Base-by-base conservation (phyloP, 2,113 vertebrate genomes). In the Neofelis nebulosa region DNA sequence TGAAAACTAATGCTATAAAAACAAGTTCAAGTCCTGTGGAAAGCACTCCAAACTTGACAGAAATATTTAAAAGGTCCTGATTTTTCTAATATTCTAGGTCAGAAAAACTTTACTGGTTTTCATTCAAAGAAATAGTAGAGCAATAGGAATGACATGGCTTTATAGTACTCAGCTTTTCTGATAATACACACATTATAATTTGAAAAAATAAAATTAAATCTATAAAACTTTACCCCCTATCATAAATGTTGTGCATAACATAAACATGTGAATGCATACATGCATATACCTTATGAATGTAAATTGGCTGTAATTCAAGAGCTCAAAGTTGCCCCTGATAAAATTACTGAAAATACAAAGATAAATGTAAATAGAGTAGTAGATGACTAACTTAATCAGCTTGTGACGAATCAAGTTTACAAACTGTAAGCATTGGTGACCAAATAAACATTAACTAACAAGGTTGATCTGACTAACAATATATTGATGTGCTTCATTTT, bases 21-120 rank as follows among this genome's bases (percentile, higher is more conserved):
- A 68, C 68, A 68, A n/a, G 31, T 23, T 66, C 3, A 79, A 10
- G 23, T 11, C 14, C 14, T 68, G 13, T 16, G 25, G 25, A 92
- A 78, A 82, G 73, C 0, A 11, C 5, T 68, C 11, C 36, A 33
- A 33, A 16, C 93, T 91, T 19, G 11, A 36, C 11, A 92, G 57
- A 95, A 91, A 41, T 95, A 33, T 57, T 84, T 79, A 15, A 89
- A 96, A 79, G n/a, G 10, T 55, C 45, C 33, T 38, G 18, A 48
- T 3, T 57, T 90, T 41, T 10, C 6, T 27, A 52, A 23, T 73
- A 50, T 0, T 9, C 2, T 5, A 29, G 31, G 9, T 4, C 4
- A 50, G 61, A 27, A 48, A 91, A 92, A 15, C 2, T 63, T 50
- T 7, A 36, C 1, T 50, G 23, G 29, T 73, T 71, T 76, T 76